phyloP scores from a whole-genome alignment of 2,797 vertebrate species.

The Morus bassanus region DNA sequence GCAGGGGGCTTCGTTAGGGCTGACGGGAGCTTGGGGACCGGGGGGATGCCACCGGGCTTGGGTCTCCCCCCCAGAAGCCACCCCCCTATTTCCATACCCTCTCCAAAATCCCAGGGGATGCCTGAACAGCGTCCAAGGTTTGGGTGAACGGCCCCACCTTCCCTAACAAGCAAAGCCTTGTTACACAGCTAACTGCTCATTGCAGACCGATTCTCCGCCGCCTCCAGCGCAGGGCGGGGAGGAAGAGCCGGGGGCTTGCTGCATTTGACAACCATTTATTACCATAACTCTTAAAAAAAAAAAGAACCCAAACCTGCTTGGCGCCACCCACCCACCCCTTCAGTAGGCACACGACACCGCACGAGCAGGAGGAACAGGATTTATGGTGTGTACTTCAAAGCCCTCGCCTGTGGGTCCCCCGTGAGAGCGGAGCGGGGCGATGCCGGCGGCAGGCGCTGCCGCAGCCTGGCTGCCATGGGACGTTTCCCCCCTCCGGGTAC shows the following conservation, averaged over 20 bases:
- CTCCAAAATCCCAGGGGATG: neutral
- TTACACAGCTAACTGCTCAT: neutral
- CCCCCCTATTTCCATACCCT: fast-evolving
- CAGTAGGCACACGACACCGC: fast-evolving
- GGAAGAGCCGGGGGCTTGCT: neutral
- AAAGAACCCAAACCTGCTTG: neutral
- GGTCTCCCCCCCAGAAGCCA: too few species aligned
- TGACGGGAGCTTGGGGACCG: fast-evolving
- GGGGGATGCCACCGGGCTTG: fast-evolving
- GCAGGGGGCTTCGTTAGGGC: fast-evolving
- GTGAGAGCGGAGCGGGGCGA: conserved; percentile 5
- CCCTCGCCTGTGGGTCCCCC: neutral
- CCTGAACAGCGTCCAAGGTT: fast-evolving
- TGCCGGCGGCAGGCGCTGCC: neutral
- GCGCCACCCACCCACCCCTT: neutral
- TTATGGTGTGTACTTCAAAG: conserved; percentile 55
- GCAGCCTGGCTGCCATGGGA: neutral
- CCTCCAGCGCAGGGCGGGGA: fast-evolving
- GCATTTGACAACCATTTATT: fast-evolving
- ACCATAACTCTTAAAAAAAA: neutral
- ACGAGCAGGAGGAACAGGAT: conserved; percentile 56
- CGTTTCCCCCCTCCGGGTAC: too few species aligned
- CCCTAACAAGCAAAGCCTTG: neutral
- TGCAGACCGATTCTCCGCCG: neutral
- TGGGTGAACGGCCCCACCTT: fast-evolving